Conservation (phyloP, 2,888 invertebrate species). For the Cerceris ruficornis region DNA sequence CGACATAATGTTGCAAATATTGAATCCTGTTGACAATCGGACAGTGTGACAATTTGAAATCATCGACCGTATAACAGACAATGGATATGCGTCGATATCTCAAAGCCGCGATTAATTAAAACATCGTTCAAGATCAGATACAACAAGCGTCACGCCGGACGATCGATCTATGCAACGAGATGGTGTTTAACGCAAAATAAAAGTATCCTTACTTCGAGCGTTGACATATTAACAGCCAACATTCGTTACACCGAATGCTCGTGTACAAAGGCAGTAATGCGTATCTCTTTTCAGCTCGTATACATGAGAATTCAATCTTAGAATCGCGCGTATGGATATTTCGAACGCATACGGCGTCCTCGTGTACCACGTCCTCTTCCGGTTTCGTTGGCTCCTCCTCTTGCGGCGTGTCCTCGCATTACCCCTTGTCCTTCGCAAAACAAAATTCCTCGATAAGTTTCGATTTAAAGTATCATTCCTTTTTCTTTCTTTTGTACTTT, state of each 20-base stretch:
- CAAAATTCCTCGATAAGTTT: not conserved
- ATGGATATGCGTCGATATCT: constrained; percentile 6
- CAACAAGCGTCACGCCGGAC: constrained; percentile 22
- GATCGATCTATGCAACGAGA: constrained; percentile 37
- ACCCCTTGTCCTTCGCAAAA: constrained; percentile 63
- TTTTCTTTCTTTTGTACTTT: not conserved
- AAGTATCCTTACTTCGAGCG: constrained; percentile 34
- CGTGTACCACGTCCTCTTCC: constrained; percentile 72
- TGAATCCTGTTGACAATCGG: not conserved
- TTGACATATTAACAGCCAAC: constrained; percentile 46
- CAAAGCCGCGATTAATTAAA: constrained; percentile 9
- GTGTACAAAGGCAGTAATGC: constrained; percentile 21
- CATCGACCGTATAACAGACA: not conserved
- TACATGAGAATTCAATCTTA: constrained; percentile 32
- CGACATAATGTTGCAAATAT: not conserved
- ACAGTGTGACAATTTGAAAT: not conserved
- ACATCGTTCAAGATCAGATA: constrained; percentile 3
- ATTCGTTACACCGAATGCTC: constrained; percentile 23
- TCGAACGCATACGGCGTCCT: constrained; percentile 72
- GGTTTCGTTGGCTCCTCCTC: constrained; percentile 70
- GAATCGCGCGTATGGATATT: constrained; percentile 62
- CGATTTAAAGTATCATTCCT: too few species aligned
- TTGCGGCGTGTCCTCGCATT: constrained; percentile 68
- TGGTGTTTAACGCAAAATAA: constrained; percentile 30
- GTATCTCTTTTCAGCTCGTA: constrained; percentile 12